Evolutionary conservation across 1,140 invertebrate species (phyloP).

Genomic region (Elysia chlorotica): DNA sequence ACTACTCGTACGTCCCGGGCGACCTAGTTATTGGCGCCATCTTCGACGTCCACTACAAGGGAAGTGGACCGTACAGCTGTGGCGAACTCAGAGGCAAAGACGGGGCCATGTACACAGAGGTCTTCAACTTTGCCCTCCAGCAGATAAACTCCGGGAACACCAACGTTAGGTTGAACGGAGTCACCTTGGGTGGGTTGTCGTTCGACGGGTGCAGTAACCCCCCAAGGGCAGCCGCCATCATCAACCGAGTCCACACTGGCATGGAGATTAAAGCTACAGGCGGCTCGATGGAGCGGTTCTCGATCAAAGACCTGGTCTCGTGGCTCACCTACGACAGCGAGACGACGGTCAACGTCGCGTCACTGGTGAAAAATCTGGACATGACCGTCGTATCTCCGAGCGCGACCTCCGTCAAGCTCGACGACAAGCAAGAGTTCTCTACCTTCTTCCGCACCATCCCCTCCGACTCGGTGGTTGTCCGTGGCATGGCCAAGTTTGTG

Average conservation of each 20-base stretch:
- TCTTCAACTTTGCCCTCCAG: constrained; percentile 50
- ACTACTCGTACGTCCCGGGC: constrained; percentile 42
- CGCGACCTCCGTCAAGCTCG: constrained; percentile 73
- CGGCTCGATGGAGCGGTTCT: constrained; percentile 6
- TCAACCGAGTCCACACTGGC: constrained; percentile 34
- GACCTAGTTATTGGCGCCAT: constrained; percentile 52
- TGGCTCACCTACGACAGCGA: constrained; percentile 53
- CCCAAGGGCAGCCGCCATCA: constrained; percentile 35
- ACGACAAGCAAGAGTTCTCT: constrained; percentile 73
- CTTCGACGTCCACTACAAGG: constrained; percentile 51
- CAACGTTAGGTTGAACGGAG: constrained; percentile 63
- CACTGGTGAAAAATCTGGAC: constrained; percentile 32
- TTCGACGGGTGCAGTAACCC: constrained; percentile 53
- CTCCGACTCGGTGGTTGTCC: constrained; percentile 77
- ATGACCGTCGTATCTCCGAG: constrained; percentile 46
- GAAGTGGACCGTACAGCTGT: constrained; percentile 42
- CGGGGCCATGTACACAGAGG: constrained; percentile 54
- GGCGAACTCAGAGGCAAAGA: constrained; percentile 35
- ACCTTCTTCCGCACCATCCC: constrained; percentile 82
- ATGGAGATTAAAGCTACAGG: constrained; percentile 3
- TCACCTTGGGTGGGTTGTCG: constrained; percentile 67
- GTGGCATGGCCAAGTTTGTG: constrained; percentile 67
- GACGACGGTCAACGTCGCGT: constrained; percentile 40
- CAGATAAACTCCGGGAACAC: constrained; percentile 43
- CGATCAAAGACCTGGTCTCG: constrained; percentile 27